Conservation (phyloP, 2,797 vertebrate species). For the Mastacembelus armatus region DNA sequence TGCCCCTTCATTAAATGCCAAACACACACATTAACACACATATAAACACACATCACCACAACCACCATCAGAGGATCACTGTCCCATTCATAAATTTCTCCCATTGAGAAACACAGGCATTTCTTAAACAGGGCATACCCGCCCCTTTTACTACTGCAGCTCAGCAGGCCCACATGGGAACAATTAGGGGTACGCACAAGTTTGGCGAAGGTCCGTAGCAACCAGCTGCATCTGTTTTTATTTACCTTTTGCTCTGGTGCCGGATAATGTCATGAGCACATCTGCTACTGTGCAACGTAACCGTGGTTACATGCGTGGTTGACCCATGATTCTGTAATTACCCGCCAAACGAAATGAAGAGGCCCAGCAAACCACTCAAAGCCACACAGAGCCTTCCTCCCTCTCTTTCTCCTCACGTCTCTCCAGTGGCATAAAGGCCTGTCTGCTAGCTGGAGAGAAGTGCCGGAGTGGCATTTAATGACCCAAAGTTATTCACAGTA, state of each 20-base stretch:
- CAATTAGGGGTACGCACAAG: constrained; percentile 80
- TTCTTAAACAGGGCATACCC: constrained; percentile 71
- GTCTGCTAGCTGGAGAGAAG: constrained; percentile 49
- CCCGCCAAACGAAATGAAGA: constrained; percentile 84
- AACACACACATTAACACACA: constrained; percentile 55
- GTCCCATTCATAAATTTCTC: constrained; percentile 83
- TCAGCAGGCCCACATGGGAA: constrained; percentile 83
- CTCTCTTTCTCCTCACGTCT: constrained; percentile 45
- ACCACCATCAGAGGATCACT: constrained; percentile 51
- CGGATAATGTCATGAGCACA: constrained; percentile 85
- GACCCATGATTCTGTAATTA: constrained; percentile 89
- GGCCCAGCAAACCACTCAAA: constrained; percentile 81
- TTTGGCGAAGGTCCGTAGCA: constrained; percentile 86
- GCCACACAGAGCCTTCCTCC: constrained; percentile 72
- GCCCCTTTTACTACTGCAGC: constrained; percentile 74
- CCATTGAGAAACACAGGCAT: constrained; percentile 72
- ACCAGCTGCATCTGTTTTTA: constrained; percentile 88
- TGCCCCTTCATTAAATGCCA: constrained; percentile 21
- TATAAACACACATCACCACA: constrained; percentile 62
- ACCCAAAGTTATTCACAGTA: constrained; percentile 62
- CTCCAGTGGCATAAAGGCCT: constrained; percentile 64
- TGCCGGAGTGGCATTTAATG: constrained; percentile 64
- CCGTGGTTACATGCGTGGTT: constrained; percentile 88
- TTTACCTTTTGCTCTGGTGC: constrained; percentile 85
- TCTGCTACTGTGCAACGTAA: constrained; percentile 88